Evolutionary conservation across 2,888 invertebrate genomes (phyloP).

Genomic region (Pseudococcus viburni): DNA sequence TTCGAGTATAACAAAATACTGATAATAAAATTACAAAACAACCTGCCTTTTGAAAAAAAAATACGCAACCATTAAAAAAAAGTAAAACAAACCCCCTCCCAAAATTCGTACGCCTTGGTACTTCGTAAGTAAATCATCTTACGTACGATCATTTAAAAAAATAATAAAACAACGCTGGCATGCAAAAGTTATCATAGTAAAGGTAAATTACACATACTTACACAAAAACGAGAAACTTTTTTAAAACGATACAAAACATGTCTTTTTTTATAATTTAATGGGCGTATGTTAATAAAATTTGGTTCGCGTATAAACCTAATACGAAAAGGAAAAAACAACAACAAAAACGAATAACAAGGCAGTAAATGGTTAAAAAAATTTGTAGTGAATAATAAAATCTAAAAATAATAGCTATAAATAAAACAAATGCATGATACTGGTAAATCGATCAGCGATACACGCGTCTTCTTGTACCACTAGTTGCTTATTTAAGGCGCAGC

Average conservation of each 20-base stretch:
- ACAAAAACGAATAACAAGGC: constrained; percentile 35
- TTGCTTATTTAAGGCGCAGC: no score
- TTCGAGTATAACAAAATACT: constrained; percentile 1
- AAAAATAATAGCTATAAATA: constrained; percentile 10
- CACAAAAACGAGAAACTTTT: neutral
- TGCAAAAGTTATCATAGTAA: neutral
- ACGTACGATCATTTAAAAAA: neutral
- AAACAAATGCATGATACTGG: constrained; percentile 27
- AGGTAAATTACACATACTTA: neutral
- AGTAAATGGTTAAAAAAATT: constrained; percentile 23
- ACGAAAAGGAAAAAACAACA: neutral
- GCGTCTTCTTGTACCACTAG: neutral
- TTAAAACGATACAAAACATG: constrained; percentile 9
- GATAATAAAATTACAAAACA: constrained; percentile 25
- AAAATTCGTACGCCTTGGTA: neutral
- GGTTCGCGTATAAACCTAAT: constrained; percentile 6
- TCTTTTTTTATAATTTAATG: neutral
- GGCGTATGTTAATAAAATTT: constrained; percentile 19
- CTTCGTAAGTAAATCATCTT: no score
- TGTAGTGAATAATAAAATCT: neutral
- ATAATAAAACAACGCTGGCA: neutral
- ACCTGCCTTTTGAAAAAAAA: neutral
- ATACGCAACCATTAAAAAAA: neutral
- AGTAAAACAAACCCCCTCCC: neutral
- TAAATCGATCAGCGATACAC: constrained; percentile 2